Evolutionary conservation across 2,888 invertebrate genomes (phyloP).

Genomic region (Furcula furcula): DNA sequence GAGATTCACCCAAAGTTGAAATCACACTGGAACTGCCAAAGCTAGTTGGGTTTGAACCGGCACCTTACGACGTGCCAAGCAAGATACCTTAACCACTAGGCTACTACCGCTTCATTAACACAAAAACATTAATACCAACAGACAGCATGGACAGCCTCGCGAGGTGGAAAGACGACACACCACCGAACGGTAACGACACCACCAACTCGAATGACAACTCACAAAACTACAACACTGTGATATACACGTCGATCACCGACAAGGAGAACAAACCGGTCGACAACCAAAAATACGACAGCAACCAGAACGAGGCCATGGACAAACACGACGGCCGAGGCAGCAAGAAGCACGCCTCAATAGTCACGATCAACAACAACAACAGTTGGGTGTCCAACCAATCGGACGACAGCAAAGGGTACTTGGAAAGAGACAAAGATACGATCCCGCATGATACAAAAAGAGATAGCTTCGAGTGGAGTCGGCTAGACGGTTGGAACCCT

Average conservation of each 20-base stretch:
- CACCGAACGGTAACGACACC: constrained; percentile 75
- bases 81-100: too few species aligned
- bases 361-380: constrained; percentile 75
- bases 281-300: constrained; percentile 43
- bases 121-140: constrained; percentile 30
- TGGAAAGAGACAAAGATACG: constrained; percentile 72
- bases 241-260: constrained; percentile 65
- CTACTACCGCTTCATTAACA: too few species aligned
- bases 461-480: constrained; percentile 81
- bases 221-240: constrained; percentile 72
- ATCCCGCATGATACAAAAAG: constrained; percentile 73
- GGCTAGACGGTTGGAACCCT: constrained; percentile 90
- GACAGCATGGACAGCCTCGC: constrained; percentile 79
- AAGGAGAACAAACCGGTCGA: constrained; percentile 63
- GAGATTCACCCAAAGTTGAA: too few species aligned
- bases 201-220: constrained; percentile 69
- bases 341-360: constrained; percentile 74
- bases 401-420: constrained; percentile 73
- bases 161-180: constrained; percentile 78
- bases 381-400: constrained; percentile 78
- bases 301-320: constrained; percentile 52
- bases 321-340: constrained; percentile 50
- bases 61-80: too few species aligned
- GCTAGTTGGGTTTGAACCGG: too few species aligned
- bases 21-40: too few species aligned